Conservation (phyloP, 2,797 vertebrate species). For the Centropyge bicolor region DNA sequence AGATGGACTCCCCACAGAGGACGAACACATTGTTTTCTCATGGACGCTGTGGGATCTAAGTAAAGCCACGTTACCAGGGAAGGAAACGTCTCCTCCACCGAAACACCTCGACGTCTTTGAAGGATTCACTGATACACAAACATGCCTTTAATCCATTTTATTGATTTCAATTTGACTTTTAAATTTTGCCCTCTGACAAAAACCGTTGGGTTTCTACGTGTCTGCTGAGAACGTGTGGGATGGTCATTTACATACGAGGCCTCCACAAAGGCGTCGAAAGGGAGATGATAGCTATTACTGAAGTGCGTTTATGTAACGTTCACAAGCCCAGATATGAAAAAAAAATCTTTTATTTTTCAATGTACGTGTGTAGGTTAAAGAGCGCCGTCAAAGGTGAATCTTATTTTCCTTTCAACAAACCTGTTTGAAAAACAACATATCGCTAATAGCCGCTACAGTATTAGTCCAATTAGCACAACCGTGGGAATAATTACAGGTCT, state of each 20-base stretch:
- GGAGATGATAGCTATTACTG: slow-evolving; percentile 43
- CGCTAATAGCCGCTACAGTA: slow-evolving; percentile 4
- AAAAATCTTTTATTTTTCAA: background rate
- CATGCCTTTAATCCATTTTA: slow-evolving; percentile 75
- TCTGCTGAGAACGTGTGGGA: slow-evolving; percentile 68
- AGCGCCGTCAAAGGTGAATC: slow-evolving; percentile 4
- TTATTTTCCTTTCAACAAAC: slow-evolving; percentile 12
- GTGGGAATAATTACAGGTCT: slow-evolving; percentile 25
- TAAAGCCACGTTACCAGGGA: slow-evolving; percentile 30
- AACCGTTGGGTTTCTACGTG: slow-evolving; percentile 55
- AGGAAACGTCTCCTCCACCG: slow-evolving; percentile 9
- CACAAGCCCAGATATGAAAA: slow-evolving; percentile 20
- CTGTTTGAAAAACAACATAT: slow-evolving; percentile 8
- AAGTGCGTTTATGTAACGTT: slow-evolving; percentile 47
- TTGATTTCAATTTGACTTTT: slow-evolving; percentile 85
- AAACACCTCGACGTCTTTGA: slow-evolving; percentile 46
- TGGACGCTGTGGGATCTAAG: slow-evolving; percentile 6
- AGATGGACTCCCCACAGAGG: background rate
- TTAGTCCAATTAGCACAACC: slow-evolving; percentile 28
- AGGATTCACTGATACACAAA: slow-evolving; percentile 74
- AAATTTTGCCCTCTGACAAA: slow-evolving; percentile 82
- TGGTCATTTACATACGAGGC: slow-evolving; percentile 62
- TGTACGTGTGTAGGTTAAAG: slow-evolving; percentile 13
- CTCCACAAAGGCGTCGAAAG: slow-evolving; percentile 37
- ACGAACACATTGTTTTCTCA: background rate